These are phyloP conservation scores for Heterotilapia buettikoferi DNA, from an alignment of 2,113 vertebrate genomes.

Conservation along the genomic window DNA sequence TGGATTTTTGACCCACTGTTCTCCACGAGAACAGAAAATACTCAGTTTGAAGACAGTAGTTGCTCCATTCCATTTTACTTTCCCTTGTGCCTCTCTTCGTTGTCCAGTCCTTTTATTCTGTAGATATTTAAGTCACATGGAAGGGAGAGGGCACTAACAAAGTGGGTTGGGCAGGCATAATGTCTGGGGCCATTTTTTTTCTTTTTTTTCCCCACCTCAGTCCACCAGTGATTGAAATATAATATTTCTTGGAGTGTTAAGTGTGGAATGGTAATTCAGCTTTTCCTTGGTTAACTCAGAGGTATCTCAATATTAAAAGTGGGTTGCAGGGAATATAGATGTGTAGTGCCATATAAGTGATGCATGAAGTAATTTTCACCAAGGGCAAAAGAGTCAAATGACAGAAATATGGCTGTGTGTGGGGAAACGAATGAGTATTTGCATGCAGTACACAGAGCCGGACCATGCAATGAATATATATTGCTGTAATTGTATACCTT, in stretches of 20 bases:
- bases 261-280: constrained; percentile 49
- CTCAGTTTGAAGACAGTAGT: constrained; percentile 20
- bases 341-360: constrained; percentile 49
- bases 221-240: constrained; percentile 31
- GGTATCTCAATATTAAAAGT: constrained; percentile 59
- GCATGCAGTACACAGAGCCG: constrained; percentile 22
- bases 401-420: constrained; percentile 22
- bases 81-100: background rate
- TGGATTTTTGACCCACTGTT: constrained; percentile 45
- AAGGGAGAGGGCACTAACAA: constrained; percentile 2
- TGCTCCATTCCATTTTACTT: background rate
- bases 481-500: constrained; percentile 10
- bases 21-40: constrained; percentile 19
- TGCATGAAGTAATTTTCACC: constrained; percentile 69
- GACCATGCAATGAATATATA: constrained; percentile 35
- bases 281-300: constrained; percentile 31
- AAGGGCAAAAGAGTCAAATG: constrained; percentile 65
- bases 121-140: constrained; percentile 22
- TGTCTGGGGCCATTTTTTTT: background rate
- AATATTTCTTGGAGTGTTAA: constrained; percentile 32
- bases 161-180: constrained; percentile 10
- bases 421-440: constrained; percentile 39
- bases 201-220: background rate
- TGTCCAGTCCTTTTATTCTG: background rate
- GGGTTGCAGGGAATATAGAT: constrained; percentile 51